phyloP scores from a whole-genome alignment of 2,113 vertebrate species.

The Pelobates fuscus region DNA sequence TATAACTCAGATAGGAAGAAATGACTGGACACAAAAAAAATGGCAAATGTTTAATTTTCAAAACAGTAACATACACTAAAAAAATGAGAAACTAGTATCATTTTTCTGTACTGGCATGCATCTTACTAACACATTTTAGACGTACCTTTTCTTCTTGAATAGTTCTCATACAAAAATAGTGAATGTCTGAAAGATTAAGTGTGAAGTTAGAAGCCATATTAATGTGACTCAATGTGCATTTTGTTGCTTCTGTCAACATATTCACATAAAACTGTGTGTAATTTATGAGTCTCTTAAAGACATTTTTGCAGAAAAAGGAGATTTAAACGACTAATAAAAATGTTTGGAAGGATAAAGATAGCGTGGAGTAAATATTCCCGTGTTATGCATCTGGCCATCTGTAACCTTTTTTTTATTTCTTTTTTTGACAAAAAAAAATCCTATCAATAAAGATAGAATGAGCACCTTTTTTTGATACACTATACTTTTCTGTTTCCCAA shows the following conservation, averaged over 20 bases:
- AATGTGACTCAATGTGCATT: background rate
- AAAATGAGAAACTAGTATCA: no score
- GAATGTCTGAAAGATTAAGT: no score
- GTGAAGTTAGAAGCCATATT: background rate
- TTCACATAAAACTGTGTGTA: background rate
- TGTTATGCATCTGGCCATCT: background rate
- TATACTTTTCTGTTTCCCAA: slow-evolving; percentile 27
- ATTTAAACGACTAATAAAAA: background rate
- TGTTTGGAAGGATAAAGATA: background rate
- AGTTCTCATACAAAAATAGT: background rate
- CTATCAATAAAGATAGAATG: background rate
- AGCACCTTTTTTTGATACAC: background rate
- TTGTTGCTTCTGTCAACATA: background rate
- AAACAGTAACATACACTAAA: no score
- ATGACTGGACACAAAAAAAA: no score
- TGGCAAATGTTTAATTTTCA: no score
- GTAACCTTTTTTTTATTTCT: background rate
- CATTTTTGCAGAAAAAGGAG: background rate
- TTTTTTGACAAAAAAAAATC: slow-evolving; percentile 9
- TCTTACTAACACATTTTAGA: background rate
- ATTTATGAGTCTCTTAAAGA: background rate
- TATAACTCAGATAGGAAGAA: no score
- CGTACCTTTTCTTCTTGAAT: background rate
- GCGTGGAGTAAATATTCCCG: background rate
- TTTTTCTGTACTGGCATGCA: no score